Conservation (phyloP, 2,797 vertebrate genomes). For the Alca torda region DNA sequence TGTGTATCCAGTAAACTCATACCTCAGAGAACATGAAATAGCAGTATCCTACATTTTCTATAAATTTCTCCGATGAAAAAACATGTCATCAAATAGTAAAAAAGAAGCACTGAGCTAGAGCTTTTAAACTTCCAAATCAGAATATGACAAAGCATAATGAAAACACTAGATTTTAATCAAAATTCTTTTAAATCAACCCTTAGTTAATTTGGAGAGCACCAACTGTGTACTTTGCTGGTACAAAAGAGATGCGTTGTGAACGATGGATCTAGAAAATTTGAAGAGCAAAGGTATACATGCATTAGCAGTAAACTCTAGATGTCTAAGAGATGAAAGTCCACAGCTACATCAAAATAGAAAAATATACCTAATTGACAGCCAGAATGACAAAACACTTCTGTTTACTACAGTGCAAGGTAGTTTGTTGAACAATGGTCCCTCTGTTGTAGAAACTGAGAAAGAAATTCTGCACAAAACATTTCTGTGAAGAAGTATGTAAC, state of each 20-base stretch:
- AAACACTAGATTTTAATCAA: conserved; percentile 4
- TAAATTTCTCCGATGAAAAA: neutral
- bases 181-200: conserved; percentile 4
- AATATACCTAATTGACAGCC: neutral
- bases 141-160: neutral
- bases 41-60: neutral
- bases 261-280: neutral
- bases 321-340: conserved; percentile 24
- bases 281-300: conserved; percentile 4
- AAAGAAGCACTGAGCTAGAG: neutral
- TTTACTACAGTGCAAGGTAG: neutral
- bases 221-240: neutral
- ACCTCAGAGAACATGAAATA: neutral
- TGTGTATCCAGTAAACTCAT: neutral
- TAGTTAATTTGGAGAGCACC: neutral
- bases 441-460: neutral
- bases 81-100: neutral
- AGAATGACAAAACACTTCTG: conserved; percentile 28
- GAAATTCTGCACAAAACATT: neutral
- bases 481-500: neutral
- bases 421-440: neutral
- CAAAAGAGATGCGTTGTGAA: conserved; percentile 3
- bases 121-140: neutral
- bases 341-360: conserved; percentile 18
- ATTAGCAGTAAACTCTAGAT: neutral